phyloP scores from a whole-genome alignment of 2,113 vertebrate genomes.

The Oxyura jamaicensis region DNA sequence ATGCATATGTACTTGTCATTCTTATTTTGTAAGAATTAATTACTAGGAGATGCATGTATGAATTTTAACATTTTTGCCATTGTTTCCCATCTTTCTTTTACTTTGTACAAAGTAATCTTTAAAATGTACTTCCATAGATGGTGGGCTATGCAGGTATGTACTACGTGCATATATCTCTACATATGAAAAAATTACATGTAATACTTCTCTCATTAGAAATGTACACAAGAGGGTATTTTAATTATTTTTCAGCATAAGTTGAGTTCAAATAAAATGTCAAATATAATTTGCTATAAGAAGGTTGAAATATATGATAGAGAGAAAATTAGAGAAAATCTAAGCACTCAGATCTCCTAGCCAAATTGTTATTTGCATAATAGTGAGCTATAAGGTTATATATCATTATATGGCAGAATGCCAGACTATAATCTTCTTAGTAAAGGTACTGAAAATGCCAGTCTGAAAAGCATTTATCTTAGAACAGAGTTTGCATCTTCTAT shows the following conservation, averaged over 20 bases:
- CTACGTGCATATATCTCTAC: not conserved
- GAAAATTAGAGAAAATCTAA: constrained; percentile 68
- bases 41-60: constrained; percentile 33
- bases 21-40: constrained; percentile 70
- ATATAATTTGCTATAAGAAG: constrained; percentile 68
- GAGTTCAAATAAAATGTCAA: constrained; percentile 77
- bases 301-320: constrained; percentile 70
- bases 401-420: constrained; percentile 68
- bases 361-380: constrained; percentile 77
- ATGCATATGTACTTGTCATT: constrained; percentile 68
- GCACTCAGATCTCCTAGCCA: constrained; percentile 60
- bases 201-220: constrained; percentile 7
- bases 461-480: constrained; percentile 68
- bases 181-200: constrained; percentile 1
- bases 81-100: constrained; percentile 3
- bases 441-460: constrained; percentile 73
- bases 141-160: not conserved
- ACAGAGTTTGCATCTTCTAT: constrained; percentile 41
- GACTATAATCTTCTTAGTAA: constrained; percentile 69
- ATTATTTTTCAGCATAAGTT: constrained; percentile 67
- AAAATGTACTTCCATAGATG: not conserved
- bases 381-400: constrained; percentile 74
- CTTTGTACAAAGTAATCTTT: not conserved
- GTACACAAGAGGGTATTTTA: constrained; percentile 27
- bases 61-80: constrained; percentile 62